Evolutionary conservation across 2,113 vertebrate species (phyloP).

Genomic region (Xerus inauris): DNA sequence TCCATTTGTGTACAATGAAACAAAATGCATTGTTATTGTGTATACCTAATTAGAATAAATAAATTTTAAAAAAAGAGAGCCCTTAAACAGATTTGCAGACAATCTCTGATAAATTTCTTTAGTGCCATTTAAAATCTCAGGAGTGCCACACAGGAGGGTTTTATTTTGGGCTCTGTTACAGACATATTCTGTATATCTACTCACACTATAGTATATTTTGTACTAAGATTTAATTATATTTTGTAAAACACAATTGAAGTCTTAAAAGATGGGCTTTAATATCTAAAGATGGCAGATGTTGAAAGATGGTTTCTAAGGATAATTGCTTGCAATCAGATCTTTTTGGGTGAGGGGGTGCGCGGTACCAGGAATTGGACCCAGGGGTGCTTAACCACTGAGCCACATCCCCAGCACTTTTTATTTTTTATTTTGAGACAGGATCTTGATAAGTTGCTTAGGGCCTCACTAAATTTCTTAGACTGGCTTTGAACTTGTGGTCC

Average conservation of each 20-base stretch:
- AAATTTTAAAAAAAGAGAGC: too few relatives aligned
- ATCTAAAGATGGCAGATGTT: conserved; percentile 68
- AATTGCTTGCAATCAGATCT: conserved; percentile 64
- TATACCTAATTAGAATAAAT: too few relatives aligned
- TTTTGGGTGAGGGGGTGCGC: too few relatives aligned
- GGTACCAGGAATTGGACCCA: too few relatives aligned
- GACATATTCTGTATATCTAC: background rate
- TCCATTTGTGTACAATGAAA: too few relatives aligned
- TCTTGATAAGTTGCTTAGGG: too few relatives aligned
- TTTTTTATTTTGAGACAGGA: too few relatives aligned
- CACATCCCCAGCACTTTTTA: too few relatives aligned
- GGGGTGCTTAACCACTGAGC: too few relatives aligned
- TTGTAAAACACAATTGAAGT: conserved; percentile 13
- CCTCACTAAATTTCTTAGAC: too few relatives aligned
- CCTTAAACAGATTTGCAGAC: conserved; percentile 55
- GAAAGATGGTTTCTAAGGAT: conserved; percentile 65
- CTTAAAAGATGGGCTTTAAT: conserved; percentile 56
- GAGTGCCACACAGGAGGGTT: conserved; percentile 14
- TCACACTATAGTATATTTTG: conserved; percentile 52
- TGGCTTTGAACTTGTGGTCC: too few relatives aligned
- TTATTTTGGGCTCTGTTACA: conserved; percentile 61
- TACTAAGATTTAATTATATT: background rate
- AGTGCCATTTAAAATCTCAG: conserved; percentile 56
- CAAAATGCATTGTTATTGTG: too few relatives aligned
- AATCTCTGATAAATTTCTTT: conserved; percentile 62